phyloP scores from a whole-genome alignment of 2,797 vertebrate genomes.

The Sarcoramphus papa region DNA sequence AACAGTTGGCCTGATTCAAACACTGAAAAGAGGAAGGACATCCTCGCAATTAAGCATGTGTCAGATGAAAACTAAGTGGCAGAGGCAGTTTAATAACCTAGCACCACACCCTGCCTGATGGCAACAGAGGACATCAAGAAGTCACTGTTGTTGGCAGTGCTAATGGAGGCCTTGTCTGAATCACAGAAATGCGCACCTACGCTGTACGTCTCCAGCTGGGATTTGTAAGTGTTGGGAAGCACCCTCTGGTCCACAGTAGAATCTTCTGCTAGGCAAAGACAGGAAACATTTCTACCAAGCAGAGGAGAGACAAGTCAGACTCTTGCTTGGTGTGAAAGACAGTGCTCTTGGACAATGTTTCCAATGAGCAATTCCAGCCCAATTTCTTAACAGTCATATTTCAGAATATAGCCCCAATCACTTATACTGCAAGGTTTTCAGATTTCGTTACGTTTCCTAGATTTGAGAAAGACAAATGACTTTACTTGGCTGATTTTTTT shows the following conservation, averaged over 20 bases:
- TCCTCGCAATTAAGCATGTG: conserved; percentile 52
- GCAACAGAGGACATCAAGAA: not conserved
- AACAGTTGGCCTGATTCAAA: not conserved
- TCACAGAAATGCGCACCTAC: not conserved
- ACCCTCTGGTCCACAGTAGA: not conserved
- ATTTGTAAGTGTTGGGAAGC: not conserved
- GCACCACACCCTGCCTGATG: conserved; percentile 1
- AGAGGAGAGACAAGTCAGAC: not conserved
- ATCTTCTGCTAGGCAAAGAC: not conserved
- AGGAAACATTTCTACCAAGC: not conserved
- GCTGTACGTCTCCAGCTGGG: not conserved
- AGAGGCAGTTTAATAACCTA: not conserved
- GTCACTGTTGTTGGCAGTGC: not conserved
- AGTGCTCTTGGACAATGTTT: not conserved
- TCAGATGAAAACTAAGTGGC: conserved; percentile 37
- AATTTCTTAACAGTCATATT: not conserved
- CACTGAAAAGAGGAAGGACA: conserved; percentile 38
- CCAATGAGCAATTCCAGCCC: not conserved
- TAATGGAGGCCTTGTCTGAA: not conserved
- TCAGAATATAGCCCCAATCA: not conserved
- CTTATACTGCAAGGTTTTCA: not conserved
- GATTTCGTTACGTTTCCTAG: not conserved
- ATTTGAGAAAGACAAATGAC: not conserved
- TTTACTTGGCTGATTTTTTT: not conserved
- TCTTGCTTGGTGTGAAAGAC: not conserved